Conservation (phyloP, 2,113 vertebrate species). For the Sorex araneus region DNA sequence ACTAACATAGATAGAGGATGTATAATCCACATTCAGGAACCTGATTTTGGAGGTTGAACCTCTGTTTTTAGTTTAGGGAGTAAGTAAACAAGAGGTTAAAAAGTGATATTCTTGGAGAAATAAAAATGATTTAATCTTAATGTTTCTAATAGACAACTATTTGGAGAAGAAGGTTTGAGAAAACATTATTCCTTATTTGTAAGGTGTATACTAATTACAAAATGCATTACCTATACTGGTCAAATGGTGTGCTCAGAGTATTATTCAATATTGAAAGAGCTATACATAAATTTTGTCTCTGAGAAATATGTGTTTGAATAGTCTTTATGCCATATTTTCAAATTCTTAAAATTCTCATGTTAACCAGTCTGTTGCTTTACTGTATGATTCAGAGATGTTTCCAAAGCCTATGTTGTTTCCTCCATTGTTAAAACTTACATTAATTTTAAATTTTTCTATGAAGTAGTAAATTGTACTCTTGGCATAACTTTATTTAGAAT, state of each 20-base stretch:
- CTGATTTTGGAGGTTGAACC: slow-evolving; percentile 77
- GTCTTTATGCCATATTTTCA: slow-evolving; percentile 20
- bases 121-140: slow-evolving; percentile 32
- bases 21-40: slow-evolving; percentile 84
- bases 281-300: slow-evolving; percentile 63
- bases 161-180: slow-evolving; percentile 17
- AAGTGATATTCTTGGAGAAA: slow-evolving; percentile 25
- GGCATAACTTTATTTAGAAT: slow-evolving; percentile 64
- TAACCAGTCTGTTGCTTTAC: not conserved
- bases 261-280: slow-evolving; percentile 56
- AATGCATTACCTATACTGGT: slow-evolving; percentile 58
- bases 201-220: slow-evolving; percentile 73
- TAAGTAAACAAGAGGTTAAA: slow-evolving; percentile 37
- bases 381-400: slow-evolving; percentile 47
- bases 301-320: slow-evolving; percentile 49
- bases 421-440: slow-evolving; percentile 56
- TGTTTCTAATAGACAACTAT: not conserved
- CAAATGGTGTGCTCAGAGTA: slow-evolving; percentile 10
- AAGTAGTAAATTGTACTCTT: slow-evolving; percentile 56
- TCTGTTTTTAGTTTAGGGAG: slow-evolving; percentile 83
- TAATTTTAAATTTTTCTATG: slow-evolving; percentile 42
- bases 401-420: not conserved
- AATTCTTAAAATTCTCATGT: slow-evolving; percentile 50
- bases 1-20: slow-evolving; percentile 89
- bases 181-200: slow-evolving; percentile 44